A percentile compares a stretch with the other conserved stretches of the same genome.
phyloP scores from a whole-genome alignment of 64 coral and sea anemone species.

The Pocillopora damicornis region DNA sequence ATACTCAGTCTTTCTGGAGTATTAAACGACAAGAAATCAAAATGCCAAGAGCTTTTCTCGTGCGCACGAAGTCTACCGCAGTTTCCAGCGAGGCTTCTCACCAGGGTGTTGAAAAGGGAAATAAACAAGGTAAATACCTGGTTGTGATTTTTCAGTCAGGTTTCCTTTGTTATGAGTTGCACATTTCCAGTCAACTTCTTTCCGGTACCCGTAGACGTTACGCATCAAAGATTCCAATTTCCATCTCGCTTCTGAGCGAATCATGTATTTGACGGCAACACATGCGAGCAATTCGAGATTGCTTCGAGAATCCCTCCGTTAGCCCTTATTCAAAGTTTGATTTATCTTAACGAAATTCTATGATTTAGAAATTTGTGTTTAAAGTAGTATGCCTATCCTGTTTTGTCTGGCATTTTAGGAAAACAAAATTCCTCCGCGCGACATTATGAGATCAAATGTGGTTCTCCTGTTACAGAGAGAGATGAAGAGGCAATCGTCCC shows the following conservation, averaged over 20 bases:
- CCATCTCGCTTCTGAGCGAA: background rate
- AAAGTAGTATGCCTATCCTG: conserved; percentile 22
- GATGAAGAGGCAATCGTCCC: background rate
- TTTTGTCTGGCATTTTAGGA: conserved; percentile 36
- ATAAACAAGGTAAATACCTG: conserved; percentile 35
- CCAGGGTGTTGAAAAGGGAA: conserved; percentile 23
- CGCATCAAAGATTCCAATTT: conserved; percentile 18
- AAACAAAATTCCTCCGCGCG: conserved; percentile 1
- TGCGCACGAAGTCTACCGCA: conserved; percentile 25
- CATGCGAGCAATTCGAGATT: background rate
- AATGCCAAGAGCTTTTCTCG: conserved; percentile 50
- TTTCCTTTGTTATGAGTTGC: conserved; percentile 15
- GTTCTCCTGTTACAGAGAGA: background rate
- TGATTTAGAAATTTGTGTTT: background rate
- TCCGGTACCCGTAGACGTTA: conserved; percentile 26
- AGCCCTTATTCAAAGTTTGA: conserved; percentile 9
- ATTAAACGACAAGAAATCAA: conserved; percentile 15
- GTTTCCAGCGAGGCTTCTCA: conserved; percentile 28
- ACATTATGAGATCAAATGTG: background rate
- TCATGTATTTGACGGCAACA: background rate
- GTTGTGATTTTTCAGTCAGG: conserved; percentile 34
- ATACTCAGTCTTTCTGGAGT: background rate
- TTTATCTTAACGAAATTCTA: background rate
- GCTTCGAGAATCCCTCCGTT: background rate
- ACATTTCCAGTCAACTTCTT: background rate